Evolutionary conservation across 2,888 invertebrate genomes (phyloP).

Genomic region (Parnassius smintheus): DNA sequence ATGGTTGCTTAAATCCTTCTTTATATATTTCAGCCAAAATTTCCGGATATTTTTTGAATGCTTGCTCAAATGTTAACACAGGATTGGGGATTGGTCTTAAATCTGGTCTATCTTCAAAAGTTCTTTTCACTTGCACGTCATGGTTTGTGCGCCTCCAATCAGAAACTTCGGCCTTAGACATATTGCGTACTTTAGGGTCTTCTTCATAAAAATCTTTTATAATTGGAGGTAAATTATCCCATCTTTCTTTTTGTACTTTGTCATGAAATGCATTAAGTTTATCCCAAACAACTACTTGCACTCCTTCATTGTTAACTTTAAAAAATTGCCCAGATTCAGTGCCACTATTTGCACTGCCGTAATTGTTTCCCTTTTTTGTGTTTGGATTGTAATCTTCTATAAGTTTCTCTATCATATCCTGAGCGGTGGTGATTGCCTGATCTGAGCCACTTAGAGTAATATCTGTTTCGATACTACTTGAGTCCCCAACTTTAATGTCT

Average conservation of each 20-base stretch:
- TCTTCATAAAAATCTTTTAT: conserved; percentile 92
- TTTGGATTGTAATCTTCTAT: conserved; percentile 50
- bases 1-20: conserved; percentile 90
- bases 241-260: conserved; percentile 78
- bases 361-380: conserved; percentile 31
- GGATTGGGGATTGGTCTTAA: conserved; percentile 86
- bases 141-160: conserved; percentile 84
- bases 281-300: conserved; percentile 81
- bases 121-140: conserved; percentile 87
- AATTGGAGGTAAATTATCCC: conserved; percentile 84
- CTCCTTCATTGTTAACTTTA: conserved; percentile 54
- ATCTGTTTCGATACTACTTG: conserved; percentile 54
- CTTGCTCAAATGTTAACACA: conserved; percentile 89
- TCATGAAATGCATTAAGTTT: conserved; percentile 79
- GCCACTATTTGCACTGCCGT: conserved; percentile 36
- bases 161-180: conserved; percentile 83
- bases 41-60: conserved; percentile 90
- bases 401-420: conserved; percentile 57
- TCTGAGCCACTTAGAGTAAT: conserved; percentile 76
- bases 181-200: conserved; percentile 84
- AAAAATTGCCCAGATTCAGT: conserved; percentile 48
- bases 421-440: conserved; percentile 72
- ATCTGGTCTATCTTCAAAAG: conserved; percentile 79
- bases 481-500: conserved; percentile 83
- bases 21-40: conserved; percentile 90